Percentiles rank a stretch among this genome's conserved stretches.
Conservation (phyloP, 2,888 invertebrate genomes). For the Spodoptera littoralis region DNA sequence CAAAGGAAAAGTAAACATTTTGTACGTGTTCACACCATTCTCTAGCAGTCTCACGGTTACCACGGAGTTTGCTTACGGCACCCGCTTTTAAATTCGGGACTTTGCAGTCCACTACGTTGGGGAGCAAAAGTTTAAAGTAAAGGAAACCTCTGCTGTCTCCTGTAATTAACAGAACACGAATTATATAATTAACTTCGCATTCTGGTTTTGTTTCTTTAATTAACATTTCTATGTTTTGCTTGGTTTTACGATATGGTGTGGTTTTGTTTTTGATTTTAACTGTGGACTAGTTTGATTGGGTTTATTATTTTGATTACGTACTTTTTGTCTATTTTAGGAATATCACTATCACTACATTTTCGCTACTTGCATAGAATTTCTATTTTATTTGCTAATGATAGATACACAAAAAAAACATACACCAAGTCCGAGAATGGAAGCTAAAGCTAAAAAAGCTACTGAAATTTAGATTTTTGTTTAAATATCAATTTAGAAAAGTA, state of each 20-base stretch:
- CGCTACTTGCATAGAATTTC: too few relatives aligned
- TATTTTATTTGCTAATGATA: not conserved
- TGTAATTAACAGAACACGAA: conserved; percentile 42
- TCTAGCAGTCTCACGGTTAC: conserved; percentile 63
- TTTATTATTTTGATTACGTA: too few relatives aligned
- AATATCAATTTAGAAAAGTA: too few relatives aligned
- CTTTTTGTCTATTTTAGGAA: too few relatives aligned
- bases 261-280: too few relatives aligned
- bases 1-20: conserved; percentile 68
- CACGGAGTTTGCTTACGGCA: conserved; percentile 57
- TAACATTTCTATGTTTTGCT: conserved; percentile 11
- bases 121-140: conserved; percentile 51
- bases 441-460: too few relatives aligned
- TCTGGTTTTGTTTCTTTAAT: conserved; percentile 15
- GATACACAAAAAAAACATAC: too few relatives aligned
- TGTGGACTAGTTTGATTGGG: too few relatives aligned
- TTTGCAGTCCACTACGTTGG: conserved; percentile 50
- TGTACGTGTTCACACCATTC: conserved; percentile 69
- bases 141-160: conserved; percentile 39
- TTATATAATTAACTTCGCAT: conserved; percentile 5
- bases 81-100: conserved; percentile 55
- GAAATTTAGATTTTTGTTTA: too few relatives aligned
- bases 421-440: too few relatives aligned
- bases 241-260: too few relatives aligned
- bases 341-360: too few relatives aligned